These are phyloP conservation scores for Eilema griseolum DNA, from an alignment of 2,888 invertebrate genomes.

Conservation along the genomic window DNA sequence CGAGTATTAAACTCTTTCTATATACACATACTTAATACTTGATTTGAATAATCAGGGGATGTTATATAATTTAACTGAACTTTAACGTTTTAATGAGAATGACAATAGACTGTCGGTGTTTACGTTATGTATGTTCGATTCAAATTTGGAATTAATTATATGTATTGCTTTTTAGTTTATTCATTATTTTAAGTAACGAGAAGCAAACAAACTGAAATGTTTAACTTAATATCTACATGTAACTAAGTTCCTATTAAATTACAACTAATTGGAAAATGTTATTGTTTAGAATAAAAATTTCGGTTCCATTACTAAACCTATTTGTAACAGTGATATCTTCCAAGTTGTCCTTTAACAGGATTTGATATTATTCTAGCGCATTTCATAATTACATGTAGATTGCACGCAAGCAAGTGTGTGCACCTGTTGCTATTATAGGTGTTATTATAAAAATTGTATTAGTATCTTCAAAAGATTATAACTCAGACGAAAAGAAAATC, in stretches of 20 bases:
- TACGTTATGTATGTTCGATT: slow-evolving; percentile 50
- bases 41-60: slow-evolving; percentile 27
- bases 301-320: neutral
- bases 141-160: slow-evolving; percentile 42
- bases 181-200: neutral
- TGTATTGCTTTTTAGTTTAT: neutral
- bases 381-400: neutral
- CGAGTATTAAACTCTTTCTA: slow-evolving; percentile 50
- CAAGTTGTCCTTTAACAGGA: neutral
- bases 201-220: neutral
- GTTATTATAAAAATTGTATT: neutral
- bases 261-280: neutral
- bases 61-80: slow-evolving; percentile 40
- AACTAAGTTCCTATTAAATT: neutral
- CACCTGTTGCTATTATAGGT: slow-evolving; percentile 1
- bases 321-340: neutral
- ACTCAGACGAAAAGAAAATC: too few species aligned
- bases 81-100: slow-evolving; percentile 24
- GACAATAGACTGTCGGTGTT: slow-evolving; percentile 45
- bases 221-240: neutral
- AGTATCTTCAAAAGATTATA: too few species aligned
- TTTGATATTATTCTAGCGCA: neutral
- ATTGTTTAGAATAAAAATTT: neutral
- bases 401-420: neutral
- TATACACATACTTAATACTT: slow-evolving; percentile 26